Base-by-base conservation (phyloP, 30 jellyfish, hydroid and myxozoan genomes). In the Catostylus mosaicus region DNA sequence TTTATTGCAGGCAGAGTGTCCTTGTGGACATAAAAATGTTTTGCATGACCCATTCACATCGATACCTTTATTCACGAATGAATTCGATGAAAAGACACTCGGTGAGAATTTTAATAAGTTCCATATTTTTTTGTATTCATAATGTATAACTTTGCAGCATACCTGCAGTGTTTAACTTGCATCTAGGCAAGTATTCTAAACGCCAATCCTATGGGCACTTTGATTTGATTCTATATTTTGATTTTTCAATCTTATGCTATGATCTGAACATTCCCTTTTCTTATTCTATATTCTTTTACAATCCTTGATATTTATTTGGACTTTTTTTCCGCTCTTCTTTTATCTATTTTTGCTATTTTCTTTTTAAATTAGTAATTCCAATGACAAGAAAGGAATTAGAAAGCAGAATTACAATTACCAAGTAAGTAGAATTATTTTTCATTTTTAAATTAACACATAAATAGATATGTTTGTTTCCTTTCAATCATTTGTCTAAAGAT, bases 21-120 rank as follows among this genome's bases (percentile, higher is more conserved):
- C 92, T 7, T 82, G 92, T 69, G 92, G 92, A 18, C 84, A 82
- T 72, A 48, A 10, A 9, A 82, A 52, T 50, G 43, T 70, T 19
- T 12, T 19, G 1, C 92, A 72, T 48, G 92, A 82, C 6, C 86
- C 92, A 4, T 82, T 82, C 78, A 82, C 92, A 30, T 68, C 92
- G n/a, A 24, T 82, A 2, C 92, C 86, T 0, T 45, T 82, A 0
- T 82, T 76, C 45, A 68, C 75, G 24, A 27, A 73, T 35, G 75
- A 57, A 6, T 30, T 70, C 38, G 92, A 82, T 22, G 83, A 57
- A 30, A 82, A 82, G 64, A 82, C 92, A 0, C 46, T 82, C 1
- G 92, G 92, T 82, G 43, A 68, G 92, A 24, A n/a, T n/a, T n/a
- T n/a, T n/a, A n/a, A n/a, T n/a, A n/a, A n/a, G n/a, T n/a, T n/a